A percentile compares a stretch with the other conserved stretches of the same genome.
These are phyloP conservation scores for Myiothlypis coronata DNA, from an alignment of 2,797 vertebrate species.

Conservation along the genomic window DNA sequence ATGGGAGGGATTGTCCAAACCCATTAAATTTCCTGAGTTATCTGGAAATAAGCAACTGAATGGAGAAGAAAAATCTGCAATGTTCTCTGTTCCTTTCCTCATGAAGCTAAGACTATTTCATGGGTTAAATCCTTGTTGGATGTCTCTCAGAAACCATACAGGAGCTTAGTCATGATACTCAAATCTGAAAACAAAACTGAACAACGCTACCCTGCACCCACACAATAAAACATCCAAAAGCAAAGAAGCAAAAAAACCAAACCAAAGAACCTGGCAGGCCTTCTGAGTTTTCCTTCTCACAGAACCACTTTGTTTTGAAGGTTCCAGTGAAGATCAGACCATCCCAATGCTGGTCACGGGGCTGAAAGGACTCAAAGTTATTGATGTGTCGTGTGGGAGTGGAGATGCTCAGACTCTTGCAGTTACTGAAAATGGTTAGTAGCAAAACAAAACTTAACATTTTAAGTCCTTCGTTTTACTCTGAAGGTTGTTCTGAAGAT, in stretches of 20 bases:
- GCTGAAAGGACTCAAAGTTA: conserved; percentile 93
- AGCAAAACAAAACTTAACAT: background rate
- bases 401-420: conserved; percentile 97
- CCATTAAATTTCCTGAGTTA: background rate
- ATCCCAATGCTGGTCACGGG: conserved; percentile 92
- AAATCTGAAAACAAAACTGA: background rate
- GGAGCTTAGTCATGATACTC: background rate
- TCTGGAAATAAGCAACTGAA: background rate
- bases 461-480: background rate
- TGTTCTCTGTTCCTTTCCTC: background rate
- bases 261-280: background rate
- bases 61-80: background rate
- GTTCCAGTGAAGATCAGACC: conserved; percentile 96
- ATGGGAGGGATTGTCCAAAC: background rate
- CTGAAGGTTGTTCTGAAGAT: background rate
- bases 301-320: conserved; percentile 69
- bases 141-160: background rate
- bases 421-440: conserved; percentile 93
- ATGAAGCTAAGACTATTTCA: background rate
- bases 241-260: background rate
- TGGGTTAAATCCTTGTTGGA: background rate
- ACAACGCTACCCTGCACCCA: rapidly evolving
- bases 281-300: background rate
- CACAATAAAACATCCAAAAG: background rate
- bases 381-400: conserved; percentile 93